Evolutionary conservation across 2,888 invertebrate species (phyloP).

Genomic region (Lucinisca nassula): DNA sequence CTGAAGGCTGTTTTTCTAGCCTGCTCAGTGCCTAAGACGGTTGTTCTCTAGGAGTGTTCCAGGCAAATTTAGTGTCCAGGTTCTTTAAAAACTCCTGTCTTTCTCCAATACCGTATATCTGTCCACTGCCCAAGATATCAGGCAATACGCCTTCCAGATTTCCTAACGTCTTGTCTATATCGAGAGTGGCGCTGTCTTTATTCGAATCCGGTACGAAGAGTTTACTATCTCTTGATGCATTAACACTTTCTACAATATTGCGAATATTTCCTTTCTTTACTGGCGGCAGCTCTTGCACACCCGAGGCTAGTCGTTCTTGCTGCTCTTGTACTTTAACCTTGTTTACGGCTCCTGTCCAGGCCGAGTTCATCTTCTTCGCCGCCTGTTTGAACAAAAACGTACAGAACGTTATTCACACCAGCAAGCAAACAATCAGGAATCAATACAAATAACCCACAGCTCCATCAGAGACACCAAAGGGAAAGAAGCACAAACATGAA

Average conservation of each 20-base stretch:
- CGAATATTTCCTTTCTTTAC: not conserved
- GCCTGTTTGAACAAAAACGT: slow-evolving; percentile 24
- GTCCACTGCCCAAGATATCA: not conserved
- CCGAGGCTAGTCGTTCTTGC: not conserved
- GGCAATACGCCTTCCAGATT: not conserved
- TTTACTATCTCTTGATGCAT: not conserved
- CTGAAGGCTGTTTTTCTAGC: too few relatives aligned
- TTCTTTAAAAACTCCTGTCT: not conserved
- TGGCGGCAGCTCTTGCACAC: not conserved
- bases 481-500: too few relatives aligned
- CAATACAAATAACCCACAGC: too few relatives aligned
- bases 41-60: not conserved
- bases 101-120: not conserved
- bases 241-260: not conserved
- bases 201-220: not conserved
- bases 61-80: not conserved
- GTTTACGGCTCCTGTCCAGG: slow-evolving; percentile 44
- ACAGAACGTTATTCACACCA: not conserved
- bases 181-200: not conserved
- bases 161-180: not conserved
- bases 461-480: too few relatives aligned
- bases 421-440: too few relatives aligned
- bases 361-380: slow-evolving; percentile 36
- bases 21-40: too few relatives aligned
- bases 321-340: slow-evolving; percentile 39